Conservation (phyloP, 2,797 vertebrate genomes). For the Mastacembelus armatus region DNA sequence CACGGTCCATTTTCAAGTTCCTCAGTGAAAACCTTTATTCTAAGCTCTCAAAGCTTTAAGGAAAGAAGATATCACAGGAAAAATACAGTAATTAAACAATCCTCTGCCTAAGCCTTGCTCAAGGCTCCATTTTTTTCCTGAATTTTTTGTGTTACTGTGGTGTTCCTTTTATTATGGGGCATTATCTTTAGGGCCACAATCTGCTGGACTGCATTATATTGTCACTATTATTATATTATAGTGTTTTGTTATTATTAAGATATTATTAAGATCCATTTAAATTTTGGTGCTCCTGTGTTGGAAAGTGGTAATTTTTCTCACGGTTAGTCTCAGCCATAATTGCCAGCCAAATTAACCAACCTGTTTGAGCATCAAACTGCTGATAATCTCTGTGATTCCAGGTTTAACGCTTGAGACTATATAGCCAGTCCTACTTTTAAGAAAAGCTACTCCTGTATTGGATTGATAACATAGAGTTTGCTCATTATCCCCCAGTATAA, state of each 20-base stretch:
- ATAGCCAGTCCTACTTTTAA: constrained; percentile 31
- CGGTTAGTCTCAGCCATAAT: constrained; percentile 49
- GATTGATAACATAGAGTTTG: no score
- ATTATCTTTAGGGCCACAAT: not conserved
- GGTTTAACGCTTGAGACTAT: constrained; percentile 65
- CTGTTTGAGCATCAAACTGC: constrained; percentile 58
- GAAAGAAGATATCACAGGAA: constrained; percentile 13
- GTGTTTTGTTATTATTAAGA: no score
- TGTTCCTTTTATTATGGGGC: not conserved
- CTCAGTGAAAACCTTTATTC: no score
- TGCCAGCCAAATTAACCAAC: constrained; percentile 47
- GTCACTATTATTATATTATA: not conserved
- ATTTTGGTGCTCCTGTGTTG: constrained; percentile 10
- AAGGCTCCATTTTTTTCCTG: not conserved
- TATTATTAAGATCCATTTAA: not conserved
- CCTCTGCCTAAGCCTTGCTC: not conserved
- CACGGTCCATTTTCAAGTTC: no score
- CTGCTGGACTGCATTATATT: not conserved
- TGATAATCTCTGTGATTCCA: constrained; percentile 75
- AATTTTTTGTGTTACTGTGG: not conserved
- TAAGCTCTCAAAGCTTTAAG: constrained; percentile 6
- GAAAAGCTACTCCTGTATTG: constrained; percentile 11
- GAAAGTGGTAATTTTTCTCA: constrained; percentile 10
- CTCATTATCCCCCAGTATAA: constrained; percentile 12
- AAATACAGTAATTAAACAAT: constrained; percentile 10